These are phyloP conservation scores for Enteromius argenteus DNA, from an alignment of 2,797 vertebrate species.

Conservation along the genomic window DNA sequence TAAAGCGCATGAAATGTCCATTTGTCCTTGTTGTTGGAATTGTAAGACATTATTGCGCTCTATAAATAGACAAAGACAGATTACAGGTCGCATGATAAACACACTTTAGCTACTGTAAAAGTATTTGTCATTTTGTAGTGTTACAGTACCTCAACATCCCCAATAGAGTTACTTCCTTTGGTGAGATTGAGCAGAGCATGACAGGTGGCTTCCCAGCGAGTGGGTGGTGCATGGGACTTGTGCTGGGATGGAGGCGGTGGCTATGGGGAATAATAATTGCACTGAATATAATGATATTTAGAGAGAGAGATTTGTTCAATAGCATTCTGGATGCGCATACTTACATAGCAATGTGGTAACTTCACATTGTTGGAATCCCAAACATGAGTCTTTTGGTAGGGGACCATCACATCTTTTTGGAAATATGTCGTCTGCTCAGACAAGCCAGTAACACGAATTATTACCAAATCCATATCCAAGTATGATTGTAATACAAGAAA, in stretches of 20 bases:
- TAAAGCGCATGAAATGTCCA: conserved; percentile 74
- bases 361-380: conserved; percentile 70
- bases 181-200: conserved; percentile 53
- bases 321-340: background rate
- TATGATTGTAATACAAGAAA: background rate
- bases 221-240: background rate
- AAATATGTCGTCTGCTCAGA: conserved; percentile 55
- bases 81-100: background rate
- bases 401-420: rapidly evolving
- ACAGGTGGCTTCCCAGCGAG: conserved; percentile 62
- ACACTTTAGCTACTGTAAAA: background rate
- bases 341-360: conserved; percentile 64
- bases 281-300: background rate
- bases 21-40: conserved; percentile 63
- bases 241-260: background rate
- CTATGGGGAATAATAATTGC: background rate
- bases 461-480: background rate
- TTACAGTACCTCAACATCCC: conserved; percentile 63
- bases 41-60: conserved; percentile 69
- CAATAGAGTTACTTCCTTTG: background rate
- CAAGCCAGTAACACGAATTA: conserved; percentile 16
- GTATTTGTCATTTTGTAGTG: background rate
- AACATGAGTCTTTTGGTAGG: background rate
- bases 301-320: background rate
- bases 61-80: conserved; percentile 48